Percentiles rank a stretch among this genome's conserved stretches.
phyloP scores from a whole-genome alignment of 2,888 invertebrate genomes.

The Cheilosia soror region DNA sequence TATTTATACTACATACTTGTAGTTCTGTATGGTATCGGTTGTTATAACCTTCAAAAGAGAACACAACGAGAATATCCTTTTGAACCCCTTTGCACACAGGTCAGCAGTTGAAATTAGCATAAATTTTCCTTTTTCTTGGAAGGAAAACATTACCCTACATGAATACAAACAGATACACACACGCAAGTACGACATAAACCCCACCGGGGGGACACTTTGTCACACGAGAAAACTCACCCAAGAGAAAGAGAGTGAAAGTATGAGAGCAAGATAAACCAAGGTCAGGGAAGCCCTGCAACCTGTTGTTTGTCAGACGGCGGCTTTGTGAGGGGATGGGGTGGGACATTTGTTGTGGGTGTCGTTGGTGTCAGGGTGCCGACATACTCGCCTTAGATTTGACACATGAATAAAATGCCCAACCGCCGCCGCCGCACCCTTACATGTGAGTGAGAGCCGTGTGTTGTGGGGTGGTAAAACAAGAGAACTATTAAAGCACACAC shows the following conservation, averaged over 20 bases:
- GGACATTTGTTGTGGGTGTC: slow-evolving; percentile 66
- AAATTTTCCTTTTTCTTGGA: slow-evolving; percentile 41
- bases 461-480: slow-evolving; percentile 20
- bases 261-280: slow-evolving; percentile 71
- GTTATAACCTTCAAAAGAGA: not conserved
- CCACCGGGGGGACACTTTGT: slow-evolving; percentile 57
- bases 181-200: slow-evolving; percentile 55
- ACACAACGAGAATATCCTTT: slow-evolving; percentile 1
- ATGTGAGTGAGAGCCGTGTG: not conserved
- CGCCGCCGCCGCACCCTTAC: slow-evolving; percentile 4
- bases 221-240: slow-evolving; percentile 67
- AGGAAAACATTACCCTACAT: slow-evolving; percentile 37
- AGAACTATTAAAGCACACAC: slow-evolving; percentile 54
- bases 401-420: slow-evolving; percentile 54
- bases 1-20: not conserved
- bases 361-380: slow-evolving; percentile 56
- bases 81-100: slow-evolving; percentile 59
- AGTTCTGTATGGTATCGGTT: slow-evolving; percentile 1
- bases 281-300: slow-evolving; percentile 75
- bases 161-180: slow-evolving; percentile 39
- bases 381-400: slow-evolving; percentile 68
- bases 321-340: slow-evolving; percentile 28
- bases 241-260: slow-evolving; percentile 56
- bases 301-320: slow-evolving; percentile 66
- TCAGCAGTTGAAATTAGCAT: slow-evolving; percentile 66